Conservation (phyloP, 2,113 vertebrate genomes). For the Lycaon pictus region DNA sequence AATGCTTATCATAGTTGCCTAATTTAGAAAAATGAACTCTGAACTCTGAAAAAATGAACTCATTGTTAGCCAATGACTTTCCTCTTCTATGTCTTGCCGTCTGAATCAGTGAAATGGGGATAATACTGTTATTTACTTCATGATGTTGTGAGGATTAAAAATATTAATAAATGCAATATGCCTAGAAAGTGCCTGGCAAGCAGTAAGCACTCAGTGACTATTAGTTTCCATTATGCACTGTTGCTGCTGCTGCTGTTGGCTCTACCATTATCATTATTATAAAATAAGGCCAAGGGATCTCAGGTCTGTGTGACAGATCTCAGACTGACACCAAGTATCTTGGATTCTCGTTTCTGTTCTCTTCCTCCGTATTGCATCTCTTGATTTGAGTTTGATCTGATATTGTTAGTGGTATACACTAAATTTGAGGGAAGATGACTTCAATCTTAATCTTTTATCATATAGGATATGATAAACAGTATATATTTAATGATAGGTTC, state of each 20-base stretch:
- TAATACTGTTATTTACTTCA: background rate
- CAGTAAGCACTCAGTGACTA: background rate
- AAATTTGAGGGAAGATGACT: background rate
- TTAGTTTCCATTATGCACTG: background rate
- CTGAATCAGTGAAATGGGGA: background rate
- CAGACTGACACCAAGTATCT: background rate
- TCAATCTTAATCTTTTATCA: background rate
- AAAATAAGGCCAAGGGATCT: background rate
- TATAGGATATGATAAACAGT: background rate
- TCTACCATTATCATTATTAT: background rate
- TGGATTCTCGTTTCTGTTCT: background rate
- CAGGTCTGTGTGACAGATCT: background rate
- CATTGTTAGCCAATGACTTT: background rate
- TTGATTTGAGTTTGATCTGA: background rate
- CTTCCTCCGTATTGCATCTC: background rate
- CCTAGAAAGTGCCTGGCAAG: background rate
- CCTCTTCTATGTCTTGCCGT: background rate
- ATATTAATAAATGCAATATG: background rate
- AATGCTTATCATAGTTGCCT: background rate
- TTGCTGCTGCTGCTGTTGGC: background rate
- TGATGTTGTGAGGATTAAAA: background rate
- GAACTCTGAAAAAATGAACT: background rate
- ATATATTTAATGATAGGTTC: background rate
- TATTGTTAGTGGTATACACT: background rate
- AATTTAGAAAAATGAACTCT: background rate